Conservation (phyloP, 2,113 vertebrate species). For the Pelmatolapia mariae region DNA sequence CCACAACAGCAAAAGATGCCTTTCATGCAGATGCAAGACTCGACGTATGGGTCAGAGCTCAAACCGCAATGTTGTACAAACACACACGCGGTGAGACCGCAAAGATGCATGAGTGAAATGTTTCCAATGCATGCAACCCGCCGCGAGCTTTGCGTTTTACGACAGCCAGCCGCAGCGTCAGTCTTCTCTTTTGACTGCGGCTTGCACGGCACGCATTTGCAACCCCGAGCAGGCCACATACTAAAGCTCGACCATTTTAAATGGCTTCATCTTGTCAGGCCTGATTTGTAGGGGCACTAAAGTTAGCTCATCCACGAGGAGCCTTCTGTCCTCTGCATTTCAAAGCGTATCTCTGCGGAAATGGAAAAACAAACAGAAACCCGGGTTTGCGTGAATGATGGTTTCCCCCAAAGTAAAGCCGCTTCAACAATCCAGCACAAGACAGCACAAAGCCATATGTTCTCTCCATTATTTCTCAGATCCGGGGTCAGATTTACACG, state of each 20-base stretch:
- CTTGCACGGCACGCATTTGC: background rate
- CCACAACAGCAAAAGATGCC: background rate
- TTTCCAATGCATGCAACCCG: background rate
- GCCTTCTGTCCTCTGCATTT: conserved; percentile 11
- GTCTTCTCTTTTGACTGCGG: background rate
- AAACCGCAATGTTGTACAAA: background rate
- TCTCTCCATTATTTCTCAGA: background rate
- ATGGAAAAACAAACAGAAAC: conserved; percentile 34
- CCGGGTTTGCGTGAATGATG: background rate
- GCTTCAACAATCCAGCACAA: background rate
- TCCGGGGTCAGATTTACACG: background rate
- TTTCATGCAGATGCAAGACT: background rate
- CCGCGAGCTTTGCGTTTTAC: background rate
- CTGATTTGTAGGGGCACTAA: conserved; percentile 47
- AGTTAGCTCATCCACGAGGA: conserved; percentile 35
- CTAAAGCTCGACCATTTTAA: background rate
- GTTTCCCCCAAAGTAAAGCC: background rate
- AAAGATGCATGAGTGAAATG: background rate
- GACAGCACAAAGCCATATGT: background rate
- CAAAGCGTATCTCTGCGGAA: conserved; percentile 12
- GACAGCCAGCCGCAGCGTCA: background rate
- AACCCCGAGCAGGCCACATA: background rate
- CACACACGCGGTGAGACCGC: background rate
- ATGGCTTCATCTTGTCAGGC: conserved; percentile 7
- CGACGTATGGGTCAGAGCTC: background rate